Evolutionary conservation across 2,113 vertebrate species (phyloP).

Genomic region (Ornithorhynchus anatinus): DNA sequence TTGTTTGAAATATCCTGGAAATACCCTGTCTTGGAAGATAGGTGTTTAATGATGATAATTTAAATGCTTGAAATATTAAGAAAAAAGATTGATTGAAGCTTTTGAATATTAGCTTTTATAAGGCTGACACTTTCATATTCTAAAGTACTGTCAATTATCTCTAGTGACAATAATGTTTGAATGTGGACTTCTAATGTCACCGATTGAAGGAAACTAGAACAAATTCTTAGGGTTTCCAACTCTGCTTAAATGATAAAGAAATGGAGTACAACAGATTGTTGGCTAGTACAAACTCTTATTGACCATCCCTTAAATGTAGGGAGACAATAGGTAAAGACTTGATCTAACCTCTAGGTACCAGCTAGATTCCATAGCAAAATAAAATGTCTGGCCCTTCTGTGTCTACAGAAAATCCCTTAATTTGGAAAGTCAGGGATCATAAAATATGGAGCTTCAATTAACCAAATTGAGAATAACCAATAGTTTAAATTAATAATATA

Average conservation of each 20-base stretch:
- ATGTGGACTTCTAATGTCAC: constrained; percentile 1
- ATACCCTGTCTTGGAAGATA: constrained; percentile 11
- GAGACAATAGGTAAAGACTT: too few species aligned
- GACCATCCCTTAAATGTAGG: not conserved
- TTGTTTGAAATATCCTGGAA: constrained; percentile 32
- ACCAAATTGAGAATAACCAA: too few species aligned
- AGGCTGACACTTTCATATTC: constrained; percentile 21
- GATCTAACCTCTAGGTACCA: too few species aligned
- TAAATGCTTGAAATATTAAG: constrained; percentile 39
- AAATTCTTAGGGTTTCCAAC: not conserved
- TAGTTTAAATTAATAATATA: too few species aligned
- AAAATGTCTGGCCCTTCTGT: too few species aligned
- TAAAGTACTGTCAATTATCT: constrained; percentile 35
- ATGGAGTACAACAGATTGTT: not conserved
- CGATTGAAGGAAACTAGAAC: constrained; percentile 18
- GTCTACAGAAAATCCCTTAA: too few species aligned
- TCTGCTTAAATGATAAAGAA: not conserved
- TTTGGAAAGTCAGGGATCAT: too few species aligned
- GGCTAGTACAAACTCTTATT: not conserved
- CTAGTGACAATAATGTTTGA: constrained; percentile 15
- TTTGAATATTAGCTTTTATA: constrained; percentile 46
- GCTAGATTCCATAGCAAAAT: too few species aligned
- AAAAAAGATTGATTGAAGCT: constrained; percentile 11
- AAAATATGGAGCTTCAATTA: too few species aligned
- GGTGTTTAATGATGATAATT: constrained; percentile 1